These are phyloP conservation scores for Corydoras sp. DNA, from an alignment of 2,113 vertebrate genomes.

Conservation along the genomic window DNA sequence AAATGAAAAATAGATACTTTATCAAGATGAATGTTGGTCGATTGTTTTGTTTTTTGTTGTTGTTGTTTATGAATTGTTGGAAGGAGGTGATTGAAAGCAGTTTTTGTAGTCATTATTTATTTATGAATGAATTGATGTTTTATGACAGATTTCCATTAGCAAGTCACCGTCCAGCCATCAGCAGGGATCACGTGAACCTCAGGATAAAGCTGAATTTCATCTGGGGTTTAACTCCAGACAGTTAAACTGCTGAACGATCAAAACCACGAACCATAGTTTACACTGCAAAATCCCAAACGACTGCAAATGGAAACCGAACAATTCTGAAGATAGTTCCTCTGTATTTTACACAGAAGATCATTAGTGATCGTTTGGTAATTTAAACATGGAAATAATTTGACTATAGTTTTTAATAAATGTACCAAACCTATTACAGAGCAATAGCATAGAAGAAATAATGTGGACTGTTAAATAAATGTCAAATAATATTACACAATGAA, in stretches of 20 bases:
- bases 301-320: not conserved
- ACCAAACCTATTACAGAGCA: not conserved
- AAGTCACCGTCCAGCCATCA: not conserved
- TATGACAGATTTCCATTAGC: not conserved
- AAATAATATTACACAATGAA: too few relatives aligned
- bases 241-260: slow-evolving; percentile 54
- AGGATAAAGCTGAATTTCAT: not conserved
- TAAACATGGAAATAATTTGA: not conserved
- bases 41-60: not conserved
- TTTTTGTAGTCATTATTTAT: not conserved
- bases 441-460: not conserved
- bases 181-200: not conserved
- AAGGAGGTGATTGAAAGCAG: not conserved
- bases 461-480: too few relatives aligned
- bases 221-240: not conserved
- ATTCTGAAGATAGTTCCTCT: too few relatives aligned
- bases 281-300: not conserved
- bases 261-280: not conserved
- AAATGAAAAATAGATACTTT: not conserved
- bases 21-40: not conserved
- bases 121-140: not conserved
- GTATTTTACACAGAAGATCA: slow-evolving; percentile 67
- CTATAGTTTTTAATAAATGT: not conserved
- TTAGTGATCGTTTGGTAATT: slow-evolving; percentile 36
- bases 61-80: not conserved